Base-by-base conservation (phyloP, 2,797 vertebrate genomes). In the Psittacula echo region DNA sequence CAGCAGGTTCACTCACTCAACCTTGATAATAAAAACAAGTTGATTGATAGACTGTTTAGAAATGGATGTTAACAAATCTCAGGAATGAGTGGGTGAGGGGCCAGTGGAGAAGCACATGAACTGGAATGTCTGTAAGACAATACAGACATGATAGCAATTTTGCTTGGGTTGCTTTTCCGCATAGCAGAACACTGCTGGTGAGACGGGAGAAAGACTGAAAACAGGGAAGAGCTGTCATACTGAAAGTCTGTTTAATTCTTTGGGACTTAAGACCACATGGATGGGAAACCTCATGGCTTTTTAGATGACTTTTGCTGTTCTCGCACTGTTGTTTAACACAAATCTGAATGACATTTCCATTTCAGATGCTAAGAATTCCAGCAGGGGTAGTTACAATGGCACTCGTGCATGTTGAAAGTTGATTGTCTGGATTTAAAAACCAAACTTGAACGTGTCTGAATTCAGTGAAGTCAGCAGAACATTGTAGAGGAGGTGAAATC, bases 121-220 rank as follows among this genome's bases (percentile, higher is more conserved):
- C 24, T 62, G 50, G 10, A 53, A 18, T 54, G 60, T n/a, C 44
- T 7, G 47, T 67, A 66, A 71, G 66, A 50, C 39, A 42, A 39
- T 17, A 53, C 3, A 18, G 0, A 12, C 4, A 11, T 14, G 2
- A 56, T 4, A 53, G 19, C n/a, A 58, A 1, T 45, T 45, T 22
- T 73, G 42, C 23, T 26, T 60, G 58, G 34, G 23, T 37, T 60
- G 66, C 61, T 41, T 65, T 39, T 67, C 11, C 68, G 22, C 12
- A 0, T 5, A 53, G 48, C 34, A 66, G 50, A 78, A 56, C 7
- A 7, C 15, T 47, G 20, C 51, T 79, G n/a, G 9, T 87, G 58
- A 24, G 32, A n/a, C 7, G 15, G 56, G 76, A 81, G n/a, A 67
- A 44, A 32, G 45, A 34, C 42, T 77, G 34, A 47, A 84, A 70